These are phyloP conservation scores for Otis tarda DNA, from an alignment of 2,113 vertebrate species.

Conservation along the genomic window DNA sequence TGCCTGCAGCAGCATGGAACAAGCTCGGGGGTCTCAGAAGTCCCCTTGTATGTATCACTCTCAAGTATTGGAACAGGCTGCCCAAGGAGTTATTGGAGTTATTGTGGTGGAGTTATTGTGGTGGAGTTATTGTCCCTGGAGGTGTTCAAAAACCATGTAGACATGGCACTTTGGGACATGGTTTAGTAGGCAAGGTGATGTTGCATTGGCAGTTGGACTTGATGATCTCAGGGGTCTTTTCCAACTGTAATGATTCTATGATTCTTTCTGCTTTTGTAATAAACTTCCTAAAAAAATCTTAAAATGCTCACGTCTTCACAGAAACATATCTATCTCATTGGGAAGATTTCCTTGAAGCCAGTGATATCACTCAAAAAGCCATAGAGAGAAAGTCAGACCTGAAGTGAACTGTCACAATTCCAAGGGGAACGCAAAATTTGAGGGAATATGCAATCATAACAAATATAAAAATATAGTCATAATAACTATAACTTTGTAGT, in stretches of 20 bases:
- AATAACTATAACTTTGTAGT: not conserved
- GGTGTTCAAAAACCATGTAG: too few species aligned
- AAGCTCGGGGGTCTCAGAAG: not conserved
- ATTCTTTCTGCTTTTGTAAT: not conserved
- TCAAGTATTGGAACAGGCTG: too few species aligned
- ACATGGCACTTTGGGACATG: too few species aligned
- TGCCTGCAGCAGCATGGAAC: not conserved
- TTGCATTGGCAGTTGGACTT: too few species aligned
- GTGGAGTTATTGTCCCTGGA: too few species aligned
- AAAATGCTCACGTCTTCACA: not conserved
- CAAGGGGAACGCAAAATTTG: not conserved
- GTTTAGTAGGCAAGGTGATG: too few species aligned
- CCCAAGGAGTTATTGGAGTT: too few species aligned
- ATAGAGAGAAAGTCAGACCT: not conserved
- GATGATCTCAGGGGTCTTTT: too few species aligned
- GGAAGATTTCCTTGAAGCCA: not conserved
- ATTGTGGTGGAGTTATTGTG: too few species aligned
- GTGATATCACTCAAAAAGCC: not conserved
- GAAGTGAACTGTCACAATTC: not conserved
- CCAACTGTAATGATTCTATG: too few species aligned
- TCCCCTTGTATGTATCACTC: not conserved
- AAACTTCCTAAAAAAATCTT: not conserved
- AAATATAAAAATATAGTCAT: not conserved
- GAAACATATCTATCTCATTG: not conserved
- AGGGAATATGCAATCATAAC: not conserved